Conservation (phyloP, 2,797 vertebrate genomes). For the Poecilia velifera region DNA sequence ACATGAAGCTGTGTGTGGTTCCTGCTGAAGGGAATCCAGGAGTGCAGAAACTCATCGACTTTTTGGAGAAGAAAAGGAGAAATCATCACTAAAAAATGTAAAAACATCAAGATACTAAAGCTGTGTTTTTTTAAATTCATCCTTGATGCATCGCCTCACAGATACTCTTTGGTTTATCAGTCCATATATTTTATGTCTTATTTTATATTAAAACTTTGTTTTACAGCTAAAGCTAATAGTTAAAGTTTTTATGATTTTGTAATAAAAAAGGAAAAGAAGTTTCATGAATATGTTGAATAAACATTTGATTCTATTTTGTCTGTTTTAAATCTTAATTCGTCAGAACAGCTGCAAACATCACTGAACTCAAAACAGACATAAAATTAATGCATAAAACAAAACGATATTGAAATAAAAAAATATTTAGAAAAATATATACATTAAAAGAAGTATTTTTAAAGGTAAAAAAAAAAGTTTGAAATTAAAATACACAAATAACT, state of each 20-base stretch:
- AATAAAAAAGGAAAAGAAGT: background rate
- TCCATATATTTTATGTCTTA: no score
- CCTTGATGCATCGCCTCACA: background rate
- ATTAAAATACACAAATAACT: background rate
- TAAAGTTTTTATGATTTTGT: background rate
- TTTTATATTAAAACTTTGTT: background rate
- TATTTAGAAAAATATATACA: no score
- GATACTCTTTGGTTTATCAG: no score
- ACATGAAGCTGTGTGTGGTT: slow-evolving; percentile 37
- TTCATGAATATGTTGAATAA: background rate
- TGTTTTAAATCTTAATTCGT: background rate
- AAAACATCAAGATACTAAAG: background rate
- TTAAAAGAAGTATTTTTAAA: background rate
- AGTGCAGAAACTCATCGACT: background rate
- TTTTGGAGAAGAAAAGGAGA: slow-evolving; percentile 25
- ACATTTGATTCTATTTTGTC: background rate
- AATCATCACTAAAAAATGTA: slow-evolving; percentile 11
- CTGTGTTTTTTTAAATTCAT: background rate
- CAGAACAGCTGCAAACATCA: background rate
- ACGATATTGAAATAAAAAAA: background rate
- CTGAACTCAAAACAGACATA: background rate
- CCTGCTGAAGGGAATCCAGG: background rate
- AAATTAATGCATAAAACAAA: background rate
- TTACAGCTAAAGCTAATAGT: background rate
- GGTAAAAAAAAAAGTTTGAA: background rate